Evolutionary conservation across 2,113 vertebrate genomes (phyloP).

Genomic region (Rutilus rutilus): DNA sequence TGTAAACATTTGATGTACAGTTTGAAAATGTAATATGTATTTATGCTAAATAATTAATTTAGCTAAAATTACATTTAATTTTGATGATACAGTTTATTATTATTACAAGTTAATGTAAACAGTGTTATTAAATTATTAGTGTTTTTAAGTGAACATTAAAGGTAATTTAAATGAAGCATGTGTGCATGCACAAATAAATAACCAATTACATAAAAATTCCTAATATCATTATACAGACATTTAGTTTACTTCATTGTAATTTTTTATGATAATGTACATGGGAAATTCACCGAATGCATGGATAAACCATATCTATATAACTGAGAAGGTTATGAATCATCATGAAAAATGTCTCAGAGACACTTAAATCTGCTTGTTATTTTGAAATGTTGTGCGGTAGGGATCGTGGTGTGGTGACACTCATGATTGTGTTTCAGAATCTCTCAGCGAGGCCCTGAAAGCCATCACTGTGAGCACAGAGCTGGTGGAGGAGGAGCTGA

Average conservation of each 20-base stretch:
- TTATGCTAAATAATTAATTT: too few species aligned
- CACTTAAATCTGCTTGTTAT: background rate
- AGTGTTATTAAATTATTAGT: too few species aligned
- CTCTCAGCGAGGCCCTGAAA: constrained; percentile 69
- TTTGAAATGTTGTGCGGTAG: background rate
- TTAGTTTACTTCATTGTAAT: background rate
- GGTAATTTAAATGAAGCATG: too few species aligned
- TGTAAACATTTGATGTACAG: too few species aligned
- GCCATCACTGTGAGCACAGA: constrained; percentile 76
- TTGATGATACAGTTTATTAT: too few species aligned
- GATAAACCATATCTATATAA: background rate
- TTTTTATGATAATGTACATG: background rate
- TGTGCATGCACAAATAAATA: too few species aligned
- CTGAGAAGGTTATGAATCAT: background rate
- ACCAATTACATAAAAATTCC: too few species aligned
- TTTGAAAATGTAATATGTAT: too few species aligned
- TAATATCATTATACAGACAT: background rate
- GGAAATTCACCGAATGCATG: background rate
- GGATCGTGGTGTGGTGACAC: background rate
- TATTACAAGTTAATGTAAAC: too few species aligned
- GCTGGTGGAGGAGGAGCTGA: constrained; percentile 73
- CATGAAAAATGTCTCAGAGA: background rate
- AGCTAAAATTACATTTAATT: too few species aligned
- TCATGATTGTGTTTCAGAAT: constrained; percentile 67
- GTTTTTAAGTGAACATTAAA: too few species aligned